These are phyloP conservation scores for Allolobophora icterica DNA, from an alignment of 2,888 invertebrate genomes.

Conservation along the genomic window DNA sequence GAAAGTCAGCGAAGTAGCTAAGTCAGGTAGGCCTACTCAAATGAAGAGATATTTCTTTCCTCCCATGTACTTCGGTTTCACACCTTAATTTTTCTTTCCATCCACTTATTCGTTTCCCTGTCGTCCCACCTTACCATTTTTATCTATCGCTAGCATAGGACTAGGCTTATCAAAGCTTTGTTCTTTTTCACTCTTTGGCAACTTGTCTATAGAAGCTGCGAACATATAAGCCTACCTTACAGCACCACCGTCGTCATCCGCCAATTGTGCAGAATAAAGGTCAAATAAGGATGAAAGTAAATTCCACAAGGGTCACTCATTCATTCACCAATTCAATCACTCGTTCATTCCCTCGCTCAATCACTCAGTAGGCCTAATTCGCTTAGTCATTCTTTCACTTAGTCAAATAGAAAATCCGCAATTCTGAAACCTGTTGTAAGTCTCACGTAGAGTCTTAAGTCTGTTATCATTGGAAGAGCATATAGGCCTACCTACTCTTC, in stretches of 20 bases:
- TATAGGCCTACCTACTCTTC: too few relatives aligned
- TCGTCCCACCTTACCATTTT: background rate
- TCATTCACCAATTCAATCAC: background rate
- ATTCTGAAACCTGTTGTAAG: too few relatives aligned
- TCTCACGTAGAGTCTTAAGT: too few relatives aligned
- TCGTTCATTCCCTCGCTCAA: background rate
- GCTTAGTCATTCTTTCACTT: background rate
- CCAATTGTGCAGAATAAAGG: background rate
- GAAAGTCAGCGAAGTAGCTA: constrained; percentile 63
- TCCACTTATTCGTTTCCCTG: background rate
- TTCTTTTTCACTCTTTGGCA: background rate
- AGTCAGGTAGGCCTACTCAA: constrained; percentile 35
- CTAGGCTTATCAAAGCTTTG: background rate
- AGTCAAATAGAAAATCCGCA: background rate
- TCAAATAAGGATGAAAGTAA: background rate
- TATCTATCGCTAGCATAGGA: background rate
- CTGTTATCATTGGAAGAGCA: too few relatives aligned
- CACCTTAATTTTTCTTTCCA: background rate
- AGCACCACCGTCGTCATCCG: background rate
- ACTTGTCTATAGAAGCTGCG: too few relatives aligned
- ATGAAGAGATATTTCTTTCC: background rate
- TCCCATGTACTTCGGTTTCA: too few relatives aligned
- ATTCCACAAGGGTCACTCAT: background rate
- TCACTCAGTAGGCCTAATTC: too few relatives aligned
- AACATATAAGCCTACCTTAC: too few relatives aligned